Conservation (phyloP, 2,113 vertebrate species). For the Neodon shergylaensis region DNA sequence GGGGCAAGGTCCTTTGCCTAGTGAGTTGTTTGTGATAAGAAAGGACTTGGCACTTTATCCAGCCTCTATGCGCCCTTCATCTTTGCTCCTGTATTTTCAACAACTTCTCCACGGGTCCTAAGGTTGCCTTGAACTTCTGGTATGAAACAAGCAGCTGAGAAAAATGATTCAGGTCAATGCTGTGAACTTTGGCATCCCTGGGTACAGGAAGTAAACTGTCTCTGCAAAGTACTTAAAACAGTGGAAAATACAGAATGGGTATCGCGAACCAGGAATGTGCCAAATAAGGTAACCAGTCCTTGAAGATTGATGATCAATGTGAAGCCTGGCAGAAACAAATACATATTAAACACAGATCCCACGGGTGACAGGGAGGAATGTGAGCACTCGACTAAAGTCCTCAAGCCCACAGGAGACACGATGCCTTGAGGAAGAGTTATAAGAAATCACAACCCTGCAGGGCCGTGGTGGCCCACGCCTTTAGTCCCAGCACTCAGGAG, state of each 20-base stretch:
- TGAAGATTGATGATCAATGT: neutral
- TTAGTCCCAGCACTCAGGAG: neutral
- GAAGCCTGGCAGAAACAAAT: neutral
- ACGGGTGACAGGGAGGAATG: neutral
- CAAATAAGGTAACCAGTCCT: neutral
- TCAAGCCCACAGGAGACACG: neutral
- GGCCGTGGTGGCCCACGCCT: accelerated
- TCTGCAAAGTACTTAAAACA: neutral
- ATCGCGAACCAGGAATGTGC: neutral
- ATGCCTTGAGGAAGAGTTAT: neutral
- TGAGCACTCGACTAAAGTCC: neutral
- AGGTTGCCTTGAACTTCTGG: neutral
- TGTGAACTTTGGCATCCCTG: neutral
- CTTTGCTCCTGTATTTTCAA: neutral
- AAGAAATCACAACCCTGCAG: neutral
- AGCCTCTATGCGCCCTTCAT: neutral
- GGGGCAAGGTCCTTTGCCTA: neutral
- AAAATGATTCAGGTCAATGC: neutral
- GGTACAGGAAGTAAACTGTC: neutral
- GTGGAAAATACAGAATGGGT: neutral
- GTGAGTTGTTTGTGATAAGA: neutral
- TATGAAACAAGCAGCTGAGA: neutral
- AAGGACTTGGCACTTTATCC: neutral
- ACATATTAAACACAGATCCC: neutral
- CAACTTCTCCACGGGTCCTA: neutral